These are phyloP conservation scores for Petrolisthes manimaculis DNA, from an alignment of 2,888 invertebrate species.

Conservation along the genomic window DNA sequence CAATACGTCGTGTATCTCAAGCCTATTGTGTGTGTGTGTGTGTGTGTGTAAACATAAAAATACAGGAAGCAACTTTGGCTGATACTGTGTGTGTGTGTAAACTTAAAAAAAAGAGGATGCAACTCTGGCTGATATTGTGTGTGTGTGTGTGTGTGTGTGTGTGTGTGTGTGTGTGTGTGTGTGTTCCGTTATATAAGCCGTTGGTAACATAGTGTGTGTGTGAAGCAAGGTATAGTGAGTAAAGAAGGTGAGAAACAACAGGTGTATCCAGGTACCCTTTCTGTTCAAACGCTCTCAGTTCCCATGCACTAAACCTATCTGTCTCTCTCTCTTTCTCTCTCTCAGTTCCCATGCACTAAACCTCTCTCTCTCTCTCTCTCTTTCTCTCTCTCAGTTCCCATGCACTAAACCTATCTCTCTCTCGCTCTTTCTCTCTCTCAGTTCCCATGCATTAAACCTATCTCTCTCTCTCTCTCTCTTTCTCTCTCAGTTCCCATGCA, in stretches of 20 bases:
- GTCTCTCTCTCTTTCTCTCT: too few species aligned
- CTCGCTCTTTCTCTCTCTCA: not conserved
- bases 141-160: not conserved
- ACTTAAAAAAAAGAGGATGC: not conserved
- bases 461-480: not conserved
- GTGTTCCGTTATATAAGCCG: not conserved
- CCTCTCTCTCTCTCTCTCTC: too few species aligned
- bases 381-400: not conserved
- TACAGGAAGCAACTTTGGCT: not conserved
- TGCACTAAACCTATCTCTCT: not conserved
- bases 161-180: not conserved
- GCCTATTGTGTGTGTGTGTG: too few species aligned
- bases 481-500: not conserved
- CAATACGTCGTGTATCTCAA: too few species aligned
- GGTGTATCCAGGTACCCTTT: too few species aligned
- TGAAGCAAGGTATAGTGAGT: too few species aligned
- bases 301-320: too few species aligned
- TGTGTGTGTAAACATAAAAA: slow-evolving; percentile 11
- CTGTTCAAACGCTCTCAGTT: too few species aligned
- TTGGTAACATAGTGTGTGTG: not conserved
- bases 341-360: too few species aligned
- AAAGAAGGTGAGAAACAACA: too few species aligned
- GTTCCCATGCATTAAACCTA: not conserved
- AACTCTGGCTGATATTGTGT: not conserved
- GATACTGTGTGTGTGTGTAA: not conserved